Base-by-base conservation (phyloP, 64 coral and sea anemone genomes). In the Orbicella faveolata region DNA sequence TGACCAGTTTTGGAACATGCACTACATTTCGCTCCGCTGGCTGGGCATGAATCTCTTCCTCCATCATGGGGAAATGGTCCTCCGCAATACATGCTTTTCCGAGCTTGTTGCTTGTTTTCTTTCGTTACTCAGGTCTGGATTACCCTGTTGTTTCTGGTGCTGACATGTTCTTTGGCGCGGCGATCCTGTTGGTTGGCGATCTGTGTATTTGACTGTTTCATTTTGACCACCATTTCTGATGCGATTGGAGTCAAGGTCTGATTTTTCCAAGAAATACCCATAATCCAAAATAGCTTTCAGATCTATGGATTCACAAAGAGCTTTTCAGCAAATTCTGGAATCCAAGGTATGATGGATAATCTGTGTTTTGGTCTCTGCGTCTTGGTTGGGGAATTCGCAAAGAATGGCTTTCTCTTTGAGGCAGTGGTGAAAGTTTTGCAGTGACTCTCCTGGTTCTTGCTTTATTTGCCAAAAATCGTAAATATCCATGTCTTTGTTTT, bases 271-370 rank as follows among this genome's bases (percentile, higher is more conserved):
- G 3, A 68, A 61, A 20, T 63, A 91, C 59, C 69, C 72, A 44
- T 91, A 76, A 9, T 75, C 54, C 52, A 53, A 53, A 53, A 53
- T 4, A 53, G 52, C 52, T 53, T 53, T 53, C 4, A 53, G 52
- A 53, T 53, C 52, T 10, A 84, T 48, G 10, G 72, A 13, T 75
- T 90, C 53, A 57, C 21, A 6, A 36, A 90, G 67, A 25, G 89
- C 89, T 53, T 91, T 84, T 57, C 64, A 34, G 11, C 34, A 34
- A 59, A 91, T 63, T 76, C 67, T 36, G 34, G 34, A 34, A 30
- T 84, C 69, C 37, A 14, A 75, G 39, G 53, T 90, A 23, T 83
- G 80, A 74, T 90, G 69, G 34, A 90, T 90, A 52, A 90, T 81
- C 34, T 80, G 77, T n/a, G 88, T 73, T 79, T 81, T 81, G 77